Conservation (phyloP, 2,888 invertebrate species). For the Diarsia brunnea region DNA sequence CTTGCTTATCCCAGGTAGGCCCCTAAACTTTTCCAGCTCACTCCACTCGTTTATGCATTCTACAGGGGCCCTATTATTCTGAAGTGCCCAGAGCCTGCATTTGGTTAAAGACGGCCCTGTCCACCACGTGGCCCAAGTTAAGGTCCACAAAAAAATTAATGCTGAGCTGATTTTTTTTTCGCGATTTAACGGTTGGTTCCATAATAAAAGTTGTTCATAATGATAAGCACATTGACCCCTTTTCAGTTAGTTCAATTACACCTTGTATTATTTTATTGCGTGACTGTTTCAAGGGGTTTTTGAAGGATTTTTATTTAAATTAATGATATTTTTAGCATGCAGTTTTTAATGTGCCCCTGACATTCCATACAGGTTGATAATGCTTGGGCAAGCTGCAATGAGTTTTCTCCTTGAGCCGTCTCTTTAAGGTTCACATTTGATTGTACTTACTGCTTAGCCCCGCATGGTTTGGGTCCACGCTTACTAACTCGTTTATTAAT, state of each 20-base stretch:
- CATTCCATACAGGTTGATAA: constrained; percentile 74
- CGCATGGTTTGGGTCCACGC: constrained; percentile 69
- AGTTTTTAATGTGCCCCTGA: constrained; percentile 50
- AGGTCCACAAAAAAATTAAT: neutral
- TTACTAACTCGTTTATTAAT: constrained; percentile 51
- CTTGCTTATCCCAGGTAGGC: too few relatives aligned
- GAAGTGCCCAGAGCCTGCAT: too few relatives aligned
- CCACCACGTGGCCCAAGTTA: neutral
- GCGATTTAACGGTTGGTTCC: neutral
- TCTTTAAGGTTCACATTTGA: constrained; percentile 73
- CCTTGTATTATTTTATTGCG: neutral
- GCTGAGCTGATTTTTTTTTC: neutral
- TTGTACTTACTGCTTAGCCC: constrained; percentile 73
- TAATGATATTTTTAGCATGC: constrained; percentile 23
- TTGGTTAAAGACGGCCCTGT: too few relatives aligned
- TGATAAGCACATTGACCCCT: neutral
- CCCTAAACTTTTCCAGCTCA: too few relatives aligned
- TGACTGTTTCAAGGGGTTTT: constrained; percentile 8
- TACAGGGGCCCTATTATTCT: too few relatives aligned
- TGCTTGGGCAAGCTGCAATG: constrained; percentile 70
- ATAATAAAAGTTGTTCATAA: neutral
- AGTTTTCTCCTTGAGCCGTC: constrained; percentile 66
- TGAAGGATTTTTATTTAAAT: neutral
- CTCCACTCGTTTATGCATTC: too few relatives aligned
- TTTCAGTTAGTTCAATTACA: neutral